These are phyloP conservation scores for Chromobotia macracanthus DNA, from an alignment of 2,797 vertebrate species.

Conservation along the genomic window DNA sequence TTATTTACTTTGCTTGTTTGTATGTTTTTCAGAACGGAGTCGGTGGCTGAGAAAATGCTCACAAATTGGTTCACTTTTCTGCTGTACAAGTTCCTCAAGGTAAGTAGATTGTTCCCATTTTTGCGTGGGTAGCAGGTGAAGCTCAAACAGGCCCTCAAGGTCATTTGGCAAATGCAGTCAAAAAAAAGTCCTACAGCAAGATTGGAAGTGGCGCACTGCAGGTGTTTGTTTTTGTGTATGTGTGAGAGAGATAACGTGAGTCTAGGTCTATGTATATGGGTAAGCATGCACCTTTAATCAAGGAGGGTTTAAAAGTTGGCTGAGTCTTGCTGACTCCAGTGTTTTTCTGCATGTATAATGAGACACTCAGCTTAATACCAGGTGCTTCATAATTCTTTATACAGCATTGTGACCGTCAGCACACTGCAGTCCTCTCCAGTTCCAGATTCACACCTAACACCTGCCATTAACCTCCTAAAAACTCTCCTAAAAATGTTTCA, in stretches of 20 bases:
- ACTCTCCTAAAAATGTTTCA: too few species aligned
- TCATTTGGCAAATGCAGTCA: constrained; percentile 44
- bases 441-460: not conserved
- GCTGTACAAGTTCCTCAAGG: constrained; percentile 98
- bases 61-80: constrained; percentile 99
- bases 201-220: constrained; percentile 39
- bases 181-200: constrained; percentile 17
- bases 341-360: constrained; percentile 67
- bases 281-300: constrained; percentile 41
- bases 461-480: constrained; percentile 21
- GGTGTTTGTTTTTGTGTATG: constrained; percentile 32
- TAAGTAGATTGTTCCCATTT: constrained; percentile 64
- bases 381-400: constrained; percentile 27
- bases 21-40: constrained; percentile 85
- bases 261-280: constrained; percentile 19
- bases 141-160: constrained; percentile 37
- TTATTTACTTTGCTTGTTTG: constrained; percentile 47
- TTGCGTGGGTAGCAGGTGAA: not conserved
- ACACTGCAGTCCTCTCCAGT: not conserved
- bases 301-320: constrained; percentile 51
- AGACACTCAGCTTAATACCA: constrained; percentile 38
- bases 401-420: constrained; percentile 5
- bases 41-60: constrained; percentile 98
- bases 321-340: constrained; percentile 49
- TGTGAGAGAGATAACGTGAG: not conserved